Evolutionary conservation across 2,888 invertebrate genomes (phyloP).

Genomic region (Chymomyza caudatula): DNA sequence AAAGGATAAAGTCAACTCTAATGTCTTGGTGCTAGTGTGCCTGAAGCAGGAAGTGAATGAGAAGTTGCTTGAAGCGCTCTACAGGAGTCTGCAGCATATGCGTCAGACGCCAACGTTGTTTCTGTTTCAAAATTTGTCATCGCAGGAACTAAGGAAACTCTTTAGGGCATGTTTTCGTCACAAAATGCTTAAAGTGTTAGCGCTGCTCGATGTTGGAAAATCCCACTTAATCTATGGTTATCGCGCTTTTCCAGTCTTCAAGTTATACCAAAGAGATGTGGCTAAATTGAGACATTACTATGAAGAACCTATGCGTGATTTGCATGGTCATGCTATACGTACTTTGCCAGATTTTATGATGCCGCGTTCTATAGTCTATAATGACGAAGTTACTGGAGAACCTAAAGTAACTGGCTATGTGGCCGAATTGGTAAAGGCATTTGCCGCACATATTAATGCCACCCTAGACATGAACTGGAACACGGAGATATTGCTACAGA

Average conservation of each 20-base stretch:
- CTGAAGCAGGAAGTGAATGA: background rate
- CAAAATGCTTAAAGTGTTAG: constrained; percentile 8
- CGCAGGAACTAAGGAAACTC: background rate
- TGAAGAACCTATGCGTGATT: constrained; percentile 3
- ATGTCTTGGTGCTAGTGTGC: constrained; percentile 5
- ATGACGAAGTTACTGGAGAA: constrained; percentile 17
- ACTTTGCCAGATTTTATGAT: constrained; percentile 38
- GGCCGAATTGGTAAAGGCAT: constrained; percentile 30
- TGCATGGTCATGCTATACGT: constrained; percentile 16
- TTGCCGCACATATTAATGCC: constrained; percentile 36
- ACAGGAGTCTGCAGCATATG: constrained; percentile 22
- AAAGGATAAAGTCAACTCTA: background rate
- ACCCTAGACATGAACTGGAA: constrained; percentile 15
- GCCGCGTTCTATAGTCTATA: constrained; percentile 38
- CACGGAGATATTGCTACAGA: background rate
- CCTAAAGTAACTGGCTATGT: constrained; percentile 30
- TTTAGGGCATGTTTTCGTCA: background rate
- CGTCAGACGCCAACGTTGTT: constrained; percentile 11
- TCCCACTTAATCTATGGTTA: constrained; percentile 11
- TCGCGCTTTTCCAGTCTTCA: constrained; percentile 12
- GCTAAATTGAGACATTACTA: background rate
- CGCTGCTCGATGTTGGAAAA: background rate
- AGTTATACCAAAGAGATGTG: background rate
- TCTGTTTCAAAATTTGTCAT: background rate
- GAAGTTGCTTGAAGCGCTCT: background rate